Evolutionary conservation across 2,888 invertebrate genomes (phyloP), one percentile per base, ranked within the genome.

Genomic region (Gibbula magus): DNA sequence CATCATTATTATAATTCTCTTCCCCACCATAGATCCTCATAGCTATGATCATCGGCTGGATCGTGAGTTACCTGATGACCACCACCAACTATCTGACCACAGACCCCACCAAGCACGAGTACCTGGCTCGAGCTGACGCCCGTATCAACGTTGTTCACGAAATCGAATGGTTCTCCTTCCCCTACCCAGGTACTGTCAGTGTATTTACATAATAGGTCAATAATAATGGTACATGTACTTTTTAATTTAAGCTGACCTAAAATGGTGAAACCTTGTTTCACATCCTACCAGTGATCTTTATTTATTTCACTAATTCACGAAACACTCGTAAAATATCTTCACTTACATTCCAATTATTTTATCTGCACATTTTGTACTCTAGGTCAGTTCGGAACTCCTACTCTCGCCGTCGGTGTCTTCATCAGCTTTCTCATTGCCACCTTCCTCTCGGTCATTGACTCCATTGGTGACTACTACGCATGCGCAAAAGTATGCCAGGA

Each of bases 391-490:
- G 89, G 88, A 18, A 25, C 80, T 5, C 87, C 87, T 13, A 75
- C 76, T 29, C 84, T 87, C 22, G 79, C 78, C 22, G 76, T 84
- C 7, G 86, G 83, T 20, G 86, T 84, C 13, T 82, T 89, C 32
- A 79, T 88, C 7, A 84, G 85, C 1, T 86, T 88, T 61, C 67
- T 88, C 8, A 82, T 88, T 74, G 86, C 85, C 1, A 87, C 87
- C 10, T 61, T 89, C 2, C 81, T 84, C 45, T 88, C 88, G 0
- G 77, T 89, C 10, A 83, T 89, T 20, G 89, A 89, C 56, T 88
- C 88, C 13, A 95, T 97, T 84, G 96, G 96, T 89, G 97, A 97
- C 92, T 97, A 97, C 93, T 96, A 96, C 73, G 96, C 96, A 18
- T 96, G 96, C 0, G 96, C 97, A 4, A 88, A 93, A 80, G 91